Base-by-base conservation (phyloP, 2,888 invertebrate genomes). In the Galerucella calmariensis region DNA sequence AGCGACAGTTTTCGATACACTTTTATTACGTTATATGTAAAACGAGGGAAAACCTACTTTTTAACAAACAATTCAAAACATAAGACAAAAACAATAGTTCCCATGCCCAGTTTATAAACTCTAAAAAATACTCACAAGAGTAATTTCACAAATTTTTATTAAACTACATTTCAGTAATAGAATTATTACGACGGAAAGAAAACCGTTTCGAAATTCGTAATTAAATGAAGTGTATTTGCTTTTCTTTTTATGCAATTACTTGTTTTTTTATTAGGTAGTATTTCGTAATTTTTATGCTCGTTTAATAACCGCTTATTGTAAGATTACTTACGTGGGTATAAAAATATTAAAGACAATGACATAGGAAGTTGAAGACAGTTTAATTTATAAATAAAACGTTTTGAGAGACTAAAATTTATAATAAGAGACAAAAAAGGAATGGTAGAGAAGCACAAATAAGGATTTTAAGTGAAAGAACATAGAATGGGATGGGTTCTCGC, bases 41-140 rank as follows among this genome's bases (percentile, higher is more conserved):
- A 67, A 59, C 58, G 48, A 24, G 72, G 59, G 72, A 72, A 72
- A 72, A 72, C 72, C 72, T 66, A 72, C 72, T 72, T 72, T 67
- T 72, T 67, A 51, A 35, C 66, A 59, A 41, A 72, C 58, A 72
- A 72, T 72, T 59, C 35, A 48, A 24, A 59, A 66, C 27, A 61
- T 9, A 72, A 46, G 9, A 20, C 16, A 56, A 20, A 56, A 56
- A n/a, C n/a, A 56, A 16, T 16, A 1, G 6, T 53, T 56, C 56
- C 20, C 56, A 56, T 56, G 56, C 14, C 48, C 14, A 11, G 14
- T 48, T 41, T 14, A 48, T 14, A 14, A 48, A 48, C 12, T 48
- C 14, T 12, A 4, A 20, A 48, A 48, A 48, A 12, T 14, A 48
- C 48, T 14, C 48, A 48, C 48, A 48, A 48, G 48, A 41, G 35